phyloP scores from a whole-genome alignment of 2,113 vertebrate species.

The Pandion haliaetus region DNA sequence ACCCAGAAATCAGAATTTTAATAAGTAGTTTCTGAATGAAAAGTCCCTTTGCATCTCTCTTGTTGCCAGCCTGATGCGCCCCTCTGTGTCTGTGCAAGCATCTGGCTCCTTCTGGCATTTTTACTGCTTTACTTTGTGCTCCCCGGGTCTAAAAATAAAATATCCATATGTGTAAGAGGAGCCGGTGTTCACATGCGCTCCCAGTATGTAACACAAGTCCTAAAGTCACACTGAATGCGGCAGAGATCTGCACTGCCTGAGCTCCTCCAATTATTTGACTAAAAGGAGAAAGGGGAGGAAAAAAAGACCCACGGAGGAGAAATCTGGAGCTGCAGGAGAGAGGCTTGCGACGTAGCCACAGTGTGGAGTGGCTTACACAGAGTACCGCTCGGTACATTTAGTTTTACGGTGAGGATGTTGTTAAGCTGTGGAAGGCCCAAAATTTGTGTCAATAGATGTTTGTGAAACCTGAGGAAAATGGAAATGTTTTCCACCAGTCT shows the following conservation, averaged over 20 bases:
- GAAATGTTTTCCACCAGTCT: not conserved
- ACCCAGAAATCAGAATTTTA: not conserved
- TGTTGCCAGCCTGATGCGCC: not conserved
- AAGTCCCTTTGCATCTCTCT: not conserved
- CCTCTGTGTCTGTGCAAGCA: constrained; percentile 41
- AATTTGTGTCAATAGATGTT: not conserved
- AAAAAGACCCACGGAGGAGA: not conserved
- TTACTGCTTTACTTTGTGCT: constrained; percentile 54
- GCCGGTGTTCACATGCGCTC: not conserved
- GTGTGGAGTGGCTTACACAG: not conserved
- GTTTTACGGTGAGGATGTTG: not conserved
- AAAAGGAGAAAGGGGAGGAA: not conserved
- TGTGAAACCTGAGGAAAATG: not conserved
- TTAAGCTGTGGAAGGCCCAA: not conserved
- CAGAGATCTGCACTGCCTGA: not conserved
- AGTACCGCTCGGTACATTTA: rapidly evolving
- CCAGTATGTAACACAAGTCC: constrained; percentile 4
- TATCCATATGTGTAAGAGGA: constrained; percentile 31
- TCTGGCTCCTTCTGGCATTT: constrained; percentile 50
- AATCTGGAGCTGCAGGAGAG: not conserved
- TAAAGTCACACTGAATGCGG: constrained; percentile 11
- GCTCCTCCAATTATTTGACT: not conserved
- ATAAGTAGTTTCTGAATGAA: not conserved
- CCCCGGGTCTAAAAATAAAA: constrained; percentile 68
- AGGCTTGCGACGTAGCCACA: rapidly evolving